Base-by-base conservation (phyloP, 2,113 vertebrate species). In the Stercorarius parasiticus region DNA sequence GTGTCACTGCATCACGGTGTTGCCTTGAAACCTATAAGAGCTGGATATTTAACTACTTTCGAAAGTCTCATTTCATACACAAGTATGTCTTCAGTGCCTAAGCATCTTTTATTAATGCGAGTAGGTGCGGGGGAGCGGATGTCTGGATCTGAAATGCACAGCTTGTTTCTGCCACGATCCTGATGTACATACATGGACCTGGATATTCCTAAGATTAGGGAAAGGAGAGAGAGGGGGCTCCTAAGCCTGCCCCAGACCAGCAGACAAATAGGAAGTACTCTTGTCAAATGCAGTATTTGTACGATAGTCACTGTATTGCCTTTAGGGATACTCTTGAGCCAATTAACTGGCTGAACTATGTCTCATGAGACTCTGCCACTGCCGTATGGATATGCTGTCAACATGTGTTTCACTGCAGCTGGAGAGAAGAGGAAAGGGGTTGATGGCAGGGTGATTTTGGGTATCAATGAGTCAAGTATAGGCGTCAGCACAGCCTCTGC, bases 261-360 rank as follows among this genome's bases (percentile, higher is more conserved):
- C 38, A 93, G 74, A 58, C 11, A 67, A 62, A 15, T 8, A 58
- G 62, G 22, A 87, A 87, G 74, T n/a, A 22, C 32, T 59, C 17
- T 78, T 53, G 45, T 74, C 74, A 42, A 88, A 47, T 29, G 47
- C 52, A n/a, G 12, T 10, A n/a, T 55, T 49, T 67, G n/a, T 40
- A 6, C 0, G 0, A 19, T 11, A n/a, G 67, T 84, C n/a, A 36
- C 50, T 14, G 15, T 34, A 18, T 17, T 55, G 84, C 52, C 66
- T 72, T 26, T 32, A 76, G n/a, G 43, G 62, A 47, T n/a, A 23
- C 23, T 55, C 0, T 40, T 76, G 1, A 79, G 42, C n/a, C 50
- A 65, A 9, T 8, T 52, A 58, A 32, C 26, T 65, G 30, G 17
- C 34, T 52, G 52, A 34, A 50, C 61, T 22, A 23, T 12, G 29